A percentile compares a stretch with the other conserved stretches of the same genome.
Conservation (phyloP, 2,113 vertebrate species). For the Daboia siamensis region DNA sequence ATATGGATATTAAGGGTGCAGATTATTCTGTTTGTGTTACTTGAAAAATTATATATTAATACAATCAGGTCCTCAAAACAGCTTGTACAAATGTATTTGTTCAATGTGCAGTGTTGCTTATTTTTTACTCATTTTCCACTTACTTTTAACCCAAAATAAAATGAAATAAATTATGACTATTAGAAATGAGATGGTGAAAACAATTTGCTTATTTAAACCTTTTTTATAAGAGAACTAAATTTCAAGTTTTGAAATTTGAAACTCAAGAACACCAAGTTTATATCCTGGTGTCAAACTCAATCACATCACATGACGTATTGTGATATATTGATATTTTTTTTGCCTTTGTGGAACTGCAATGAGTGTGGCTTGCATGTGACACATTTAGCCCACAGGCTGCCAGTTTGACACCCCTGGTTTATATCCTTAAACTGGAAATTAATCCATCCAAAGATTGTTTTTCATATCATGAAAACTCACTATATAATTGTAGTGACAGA, state of each 20-base stretch:
- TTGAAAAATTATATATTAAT: not conserved
- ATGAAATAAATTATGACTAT: not conserved
- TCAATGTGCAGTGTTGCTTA: not conserved
- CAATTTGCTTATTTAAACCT: not conserved
- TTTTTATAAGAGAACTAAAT: not conserved
- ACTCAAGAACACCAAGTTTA: not conserved
- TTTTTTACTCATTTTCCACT: not conserved
- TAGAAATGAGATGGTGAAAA: not conserved
- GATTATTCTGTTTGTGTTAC: not conserved
- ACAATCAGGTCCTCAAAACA: not conserved
- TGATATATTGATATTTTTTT: too few species aligned
- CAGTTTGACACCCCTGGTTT: too few species aligned
- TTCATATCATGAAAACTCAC: not conserved
- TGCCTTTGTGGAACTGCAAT: too few species aligned
- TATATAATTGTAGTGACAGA: not conserved
- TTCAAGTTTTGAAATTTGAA: not conserved
- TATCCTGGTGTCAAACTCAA: not conserved
- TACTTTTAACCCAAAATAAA: not conserved
- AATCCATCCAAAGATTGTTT: not conserved
- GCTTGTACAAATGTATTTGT: not conserved
- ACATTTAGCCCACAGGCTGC: too few species aligned
- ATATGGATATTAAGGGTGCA: not conserved
- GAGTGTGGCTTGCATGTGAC: too few species aligned
- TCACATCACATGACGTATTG: too few species aligned
- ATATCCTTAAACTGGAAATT: not conserved